Evolutionary conservation across 2,888 invertebrate species (phyloP).

Genomic region (Lasioglossum villosulum): DNA sequence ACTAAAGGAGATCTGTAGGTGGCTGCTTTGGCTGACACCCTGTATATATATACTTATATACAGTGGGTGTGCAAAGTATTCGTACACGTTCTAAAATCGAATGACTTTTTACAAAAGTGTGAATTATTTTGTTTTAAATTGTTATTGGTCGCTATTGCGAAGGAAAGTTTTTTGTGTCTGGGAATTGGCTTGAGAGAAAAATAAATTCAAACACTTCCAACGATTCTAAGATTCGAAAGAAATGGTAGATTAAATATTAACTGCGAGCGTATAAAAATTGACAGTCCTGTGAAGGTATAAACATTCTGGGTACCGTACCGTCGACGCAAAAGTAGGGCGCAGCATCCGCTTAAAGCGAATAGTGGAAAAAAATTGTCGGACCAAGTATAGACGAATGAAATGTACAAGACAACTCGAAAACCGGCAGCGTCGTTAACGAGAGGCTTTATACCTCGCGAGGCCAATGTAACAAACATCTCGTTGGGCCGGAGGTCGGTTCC

Average conservation of each 20-base stretch:
- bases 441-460: background rate
- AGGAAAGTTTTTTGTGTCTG: too few species aligned
- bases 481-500: background rate
- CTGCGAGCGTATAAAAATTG: background rate
- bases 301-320: background rate
- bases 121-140: too few species aligned
- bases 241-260: background rate
- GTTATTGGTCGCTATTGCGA: too few species aligned
- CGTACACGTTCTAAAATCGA: too few species aligned
- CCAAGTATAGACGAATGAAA: background rate
- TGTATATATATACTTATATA: too few species aligned
- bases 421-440: background rate
- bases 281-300: background rate
- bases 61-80: too few species aligned
- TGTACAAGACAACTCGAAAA: background rate
- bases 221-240: too few species aligned
- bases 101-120: too few species aligned
- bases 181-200: too few species aligned
- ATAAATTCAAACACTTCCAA: too few species aligned
- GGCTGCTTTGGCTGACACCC: too few species aligned
- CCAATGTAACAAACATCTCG: background rate
- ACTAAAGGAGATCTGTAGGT: too few species aligned
- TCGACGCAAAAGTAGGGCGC: background rate
- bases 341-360: background rate
- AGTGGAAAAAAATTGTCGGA: background rate